Evolutionary conservation across 2,113 vertebrate genomes (phyloP), one percentile per base, ranked within the genome.

Genomic region (Gnathonemus longibarbis): DNA sequence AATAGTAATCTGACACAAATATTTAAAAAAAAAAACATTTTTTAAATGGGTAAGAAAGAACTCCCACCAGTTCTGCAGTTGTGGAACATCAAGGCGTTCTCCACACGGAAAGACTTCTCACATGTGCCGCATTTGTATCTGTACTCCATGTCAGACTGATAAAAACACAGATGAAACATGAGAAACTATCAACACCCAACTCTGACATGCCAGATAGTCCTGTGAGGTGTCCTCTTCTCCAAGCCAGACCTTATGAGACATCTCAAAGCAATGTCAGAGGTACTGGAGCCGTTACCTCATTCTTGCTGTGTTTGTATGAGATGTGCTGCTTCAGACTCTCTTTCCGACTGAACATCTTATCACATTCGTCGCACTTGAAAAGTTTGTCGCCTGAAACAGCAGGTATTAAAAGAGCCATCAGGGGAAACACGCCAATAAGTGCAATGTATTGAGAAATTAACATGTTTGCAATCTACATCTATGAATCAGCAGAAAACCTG

Each of bases 241-340:
- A 62, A 19, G 35, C 35, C 35, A 27, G 19, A 35, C 11, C 31
- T 50, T 11, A 10, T n/a, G 45, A 27, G 49, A 48, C 17, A 27
- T 49, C 74, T 48, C 31, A 17, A 80, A 35, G 31, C 66, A 35
- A 74, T 15, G 3, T 42, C 9, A 86, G 35, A 50, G 11, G n/a
- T 50, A 15, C 35, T 80, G 21, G 27, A 10, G 48, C 24, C 46
- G 19, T 27, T 92, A 99, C 98, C 96, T 96, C 93, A 1, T 96
- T 99, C 94, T 97, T 96, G 96, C 98, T 99, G 97, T 99, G 98
- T 94, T 99, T 99, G 94, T 99, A 99, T 0, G 98, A 99, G 80
- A 99, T 99, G 21, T 99, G 98, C 93, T 99, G 98, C 96, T 99
- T 99, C 89, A 99, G 95, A 90, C 98, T 99, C 94, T 99, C 98